Evolutionary conservation across 1,140 invertebrate genomes (phyloP).

Genomic region (Cotesia typhae): DNA sequence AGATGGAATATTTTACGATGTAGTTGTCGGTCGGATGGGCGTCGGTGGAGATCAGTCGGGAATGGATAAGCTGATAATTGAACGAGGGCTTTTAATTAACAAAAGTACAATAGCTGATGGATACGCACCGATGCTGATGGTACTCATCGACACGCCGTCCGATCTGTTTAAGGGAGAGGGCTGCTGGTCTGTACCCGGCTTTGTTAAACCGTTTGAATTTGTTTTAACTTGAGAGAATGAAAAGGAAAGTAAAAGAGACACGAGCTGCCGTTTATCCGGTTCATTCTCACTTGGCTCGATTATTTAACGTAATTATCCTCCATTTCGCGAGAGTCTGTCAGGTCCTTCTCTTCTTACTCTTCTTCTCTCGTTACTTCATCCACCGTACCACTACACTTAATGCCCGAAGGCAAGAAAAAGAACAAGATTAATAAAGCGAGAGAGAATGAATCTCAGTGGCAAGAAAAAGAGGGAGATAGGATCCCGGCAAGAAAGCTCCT

Average conservation of each 20-base stretch:
- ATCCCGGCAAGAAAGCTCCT: constrained; percentile 4
- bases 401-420: not conserved
- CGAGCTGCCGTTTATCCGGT: constrained; percentile 38
- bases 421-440: constrained; percentile 1
- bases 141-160: constrained; percentile 20
- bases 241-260: constrained; percentile 11
- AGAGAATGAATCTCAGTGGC: not conserved
- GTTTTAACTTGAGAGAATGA: constrained; percentile 28
- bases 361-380: constrained; percentile 1
- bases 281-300: constrained; percentile 41
- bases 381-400: constrained; percentile 11
- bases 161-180: not conserved
- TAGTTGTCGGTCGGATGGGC: not conserved
- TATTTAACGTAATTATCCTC: constrained; percentile 43
- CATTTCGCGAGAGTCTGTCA: constrained; percentile 22
- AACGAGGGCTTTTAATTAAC: constrained; percentile 39
- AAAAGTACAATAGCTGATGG: constrained; percentile 35
- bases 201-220: constrained; percentile 33
- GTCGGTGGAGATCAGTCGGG: constrained; percentile 21
- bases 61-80: constrained; percentile 33
- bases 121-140: constrained; percentile 9
- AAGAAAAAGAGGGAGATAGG: no score
- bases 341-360: constrained; percentile 12
- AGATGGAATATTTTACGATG: no score
- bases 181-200: no score